A percentile compares a stretch with the other conserved stretches of the same genome.
phyloP scores from a whole-genome alignment of 1,140 invertebrate species.

The Drosophila watanabei region DNA sequence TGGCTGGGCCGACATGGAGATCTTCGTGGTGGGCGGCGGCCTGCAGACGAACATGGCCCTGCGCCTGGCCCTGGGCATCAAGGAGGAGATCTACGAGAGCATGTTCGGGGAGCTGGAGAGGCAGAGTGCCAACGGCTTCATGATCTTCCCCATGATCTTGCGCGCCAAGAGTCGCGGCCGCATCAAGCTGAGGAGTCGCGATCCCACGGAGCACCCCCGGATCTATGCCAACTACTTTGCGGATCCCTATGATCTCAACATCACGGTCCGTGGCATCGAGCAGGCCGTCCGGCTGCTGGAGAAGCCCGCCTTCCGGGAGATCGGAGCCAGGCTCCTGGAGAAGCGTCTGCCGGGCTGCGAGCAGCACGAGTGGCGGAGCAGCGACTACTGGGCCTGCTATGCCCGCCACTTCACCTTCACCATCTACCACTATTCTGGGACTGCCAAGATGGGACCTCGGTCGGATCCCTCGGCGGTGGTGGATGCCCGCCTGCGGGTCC shows the following conservation, averaged over 20 bases:
- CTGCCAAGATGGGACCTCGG: slow-evolving; percentile 93
- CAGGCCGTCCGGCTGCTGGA: slow-evolving; percentile 87
- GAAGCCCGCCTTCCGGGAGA: slow-evolving; percentile 87
- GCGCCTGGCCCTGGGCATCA: slow-evolving; percentile 87
- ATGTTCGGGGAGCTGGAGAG: slow-evolving; percentile 87
- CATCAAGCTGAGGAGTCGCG: slow-evolving; percentile 88
- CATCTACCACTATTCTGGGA: slow-evolving; percentile 93
- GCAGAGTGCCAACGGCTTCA: slow-evolving; percentile 88
- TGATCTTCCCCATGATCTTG: slow-evolving; percentile 90
- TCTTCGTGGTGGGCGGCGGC: slow-evolving; percentile 88
- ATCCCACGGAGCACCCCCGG: slow-evolving; percentile 91
- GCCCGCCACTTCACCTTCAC: slow-evolving; percentile 89
- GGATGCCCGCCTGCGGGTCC: slow-evolving; percentile 89
- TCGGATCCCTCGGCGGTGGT: slow-evolving; percentile 90
- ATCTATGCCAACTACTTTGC: slow-evolving; percentile 93
- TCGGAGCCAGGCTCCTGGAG: slow-evolving; percentile 88
- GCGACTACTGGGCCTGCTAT: slow-evolving; percentile 91
- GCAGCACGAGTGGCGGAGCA: slow-evolving; percentile 87
- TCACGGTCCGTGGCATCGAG: slow-evolving; percentile 89
- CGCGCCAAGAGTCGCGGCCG: slow-evolving; percentile 91
- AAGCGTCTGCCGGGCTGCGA: slow-evolving; percentile 88
- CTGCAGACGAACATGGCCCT: slow-evolving; percentile 86
- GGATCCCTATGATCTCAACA: slow-evolving; percentile 88
- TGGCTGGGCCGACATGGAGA: slow-evolving; percentile 91
- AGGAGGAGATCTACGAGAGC: slow-evolving; percentile 86